Conservation (phyloP, 2,113 vertebrate genomes). For the Vidua macroura region DNA sequence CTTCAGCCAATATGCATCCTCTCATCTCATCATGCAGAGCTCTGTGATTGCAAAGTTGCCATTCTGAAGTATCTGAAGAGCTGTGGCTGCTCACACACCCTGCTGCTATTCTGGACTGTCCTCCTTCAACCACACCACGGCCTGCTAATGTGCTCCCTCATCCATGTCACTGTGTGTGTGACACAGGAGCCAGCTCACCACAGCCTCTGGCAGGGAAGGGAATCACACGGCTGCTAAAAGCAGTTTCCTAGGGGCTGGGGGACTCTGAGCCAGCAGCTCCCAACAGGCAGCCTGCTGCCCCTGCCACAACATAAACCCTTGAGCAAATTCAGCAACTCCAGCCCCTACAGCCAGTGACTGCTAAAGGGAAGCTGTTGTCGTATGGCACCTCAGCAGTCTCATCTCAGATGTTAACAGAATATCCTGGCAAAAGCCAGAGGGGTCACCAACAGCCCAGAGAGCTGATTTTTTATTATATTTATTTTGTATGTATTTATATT, state of each 20-base stretch:
- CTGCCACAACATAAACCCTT: not conserved
- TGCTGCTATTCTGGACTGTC: not conserved
- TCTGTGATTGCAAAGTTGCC: not conserved
- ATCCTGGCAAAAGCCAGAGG: not conserved
- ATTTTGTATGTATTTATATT: not conserved
- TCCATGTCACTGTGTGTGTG: fast-evolving
- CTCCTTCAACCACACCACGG: not conserved
- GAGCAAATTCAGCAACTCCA: not conserved
- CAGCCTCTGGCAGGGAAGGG: not conserved
- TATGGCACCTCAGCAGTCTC: not conserved
- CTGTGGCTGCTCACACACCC: not conserved
- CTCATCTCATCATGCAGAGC: not conserved
- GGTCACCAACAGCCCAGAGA: not conserved
- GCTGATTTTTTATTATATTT: not conserved
- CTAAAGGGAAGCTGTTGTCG: not conserved
- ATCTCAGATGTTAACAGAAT: not conserved
- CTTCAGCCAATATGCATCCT: not conserved
- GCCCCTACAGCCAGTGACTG: fast-evolving
- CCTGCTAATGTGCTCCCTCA: not conserved
- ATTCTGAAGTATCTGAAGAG: not conserved
- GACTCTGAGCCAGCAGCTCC: fast-evolving
- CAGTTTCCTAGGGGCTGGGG: not conserved
- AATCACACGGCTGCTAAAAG: fast-evolving
- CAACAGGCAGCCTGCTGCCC: not conserved
- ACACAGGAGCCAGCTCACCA: not conserved